Evolutionary conservation across 2,888 invertebrate genomes (phyloP), one percentile per base, ranked within the genome.

Genomic region (Drosophila mimetica): DNA sequence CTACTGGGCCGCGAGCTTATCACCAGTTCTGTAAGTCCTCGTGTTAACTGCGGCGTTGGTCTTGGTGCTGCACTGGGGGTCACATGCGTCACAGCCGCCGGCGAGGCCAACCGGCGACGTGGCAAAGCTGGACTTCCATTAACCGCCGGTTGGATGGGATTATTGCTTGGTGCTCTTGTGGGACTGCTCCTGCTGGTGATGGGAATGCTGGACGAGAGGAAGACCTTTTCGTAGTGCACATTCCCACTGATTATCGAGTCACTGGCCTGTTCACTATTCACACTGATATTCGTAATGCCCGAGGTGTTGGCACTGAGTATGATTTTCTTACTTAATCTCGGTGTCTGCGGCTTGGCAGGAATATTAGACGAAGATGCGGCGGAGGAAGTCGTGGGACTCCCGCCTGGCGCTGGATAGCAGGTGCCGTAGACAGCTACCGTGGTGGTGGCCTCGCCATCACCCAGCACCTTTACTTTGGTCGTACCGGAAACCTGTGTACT

Each of bases 1-100:
- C 92, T 89, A 83, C 91, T 91, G 13, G 91, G 91, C 13, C 91
- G 86, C 30, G 90, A 84, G 66, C 90, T 90, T 67, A 91, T 92
- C 39, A 90, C 91, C 66, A 91, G 89, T 79, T 91, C 91, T 4
- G 91, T 91, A 16, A 91, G 77, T 22, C 91, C 92, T 44, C 91
- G 89, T 1, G 89, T 91, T 63, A 91, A 60, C 50, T 90, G 84
- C 2, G 89, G 87, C 32, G 58, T 74, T 36, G 37, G 61, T 42
- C 48, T 58, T 4, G 47, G 59, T 34, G 36, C 57, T 65, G 42
- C 28, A 53, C 37, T 72, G n/a, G 42, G 41, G 4, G 64, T 32
- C n/a, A 67, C 63, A 76, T 14, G 86, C 72, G 71, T 78, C 79
- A n/a, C n/a, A n/a, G 18, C 60, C 67, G 37, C 60, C 16, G 64